A percentile compares a stretch with the other conserved stretches of the same genome.
phyloP scores from a whole-genome alignment of 1,140 invertebrate species.

The Sitobion miscanthi region DNA sequence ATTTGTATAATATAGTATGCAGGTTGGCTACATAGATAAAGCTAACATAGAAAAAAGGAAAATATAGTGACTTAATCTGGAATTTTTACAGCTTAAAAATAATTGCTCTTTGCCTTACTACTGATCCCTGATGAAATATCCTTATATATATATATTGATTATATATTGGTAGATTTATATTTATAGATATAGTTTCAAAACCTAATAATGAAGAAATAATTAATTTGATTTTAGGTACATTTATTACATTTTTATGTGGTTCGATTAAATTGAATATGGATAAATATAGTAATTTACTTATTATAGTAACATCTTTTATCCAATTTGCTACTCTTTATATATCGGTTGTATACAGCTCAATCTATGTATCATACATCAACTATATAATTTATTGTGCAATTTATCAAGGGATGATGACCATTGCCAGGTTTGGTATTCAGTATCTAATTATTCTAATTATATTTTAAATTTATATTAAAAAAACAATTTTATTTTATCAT shows the following conservation, averaged over 20 bases:
- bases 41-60: no score
- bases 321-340: slow-evolving; percentile 28
- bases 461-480: background rate
- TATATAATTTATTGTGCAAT: slow-evolving; percentile 24
- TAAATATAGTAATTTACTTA: slow-evolving; percentile 44
- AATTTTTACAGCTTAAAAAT: no score
- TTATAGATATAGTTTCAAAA: background rate
- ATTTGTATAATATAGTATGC: no score
- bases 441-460: background rate
- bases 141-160: no score
- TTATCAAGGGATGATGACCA: slow-evolving; percentile 52
- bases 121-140: no score
- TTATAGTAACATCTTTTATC: background rate
- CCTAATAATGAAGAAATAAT: background rate
- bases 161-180: background rate
- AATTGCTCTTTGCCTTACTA: no score
- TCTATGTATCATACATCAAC: slow-evolving; percentile 45
- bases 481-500: background rate
- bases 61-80: no score
- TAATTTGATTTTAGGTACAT: slow-evolving; percentile 29
- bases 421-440: slow-evolving; percentile 31
- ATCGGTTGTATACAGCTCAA: slow-evolving; percentile 13
- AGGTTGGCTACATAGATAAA: no score
- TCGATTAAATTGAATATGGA: slow-evolving; percentile 21
- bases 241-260: slow-evolving; percentile 33